Base-by-base conservation (phyloP, 2,888 invertebrate species). In the Brachypalpus laphriformis region DNA sequence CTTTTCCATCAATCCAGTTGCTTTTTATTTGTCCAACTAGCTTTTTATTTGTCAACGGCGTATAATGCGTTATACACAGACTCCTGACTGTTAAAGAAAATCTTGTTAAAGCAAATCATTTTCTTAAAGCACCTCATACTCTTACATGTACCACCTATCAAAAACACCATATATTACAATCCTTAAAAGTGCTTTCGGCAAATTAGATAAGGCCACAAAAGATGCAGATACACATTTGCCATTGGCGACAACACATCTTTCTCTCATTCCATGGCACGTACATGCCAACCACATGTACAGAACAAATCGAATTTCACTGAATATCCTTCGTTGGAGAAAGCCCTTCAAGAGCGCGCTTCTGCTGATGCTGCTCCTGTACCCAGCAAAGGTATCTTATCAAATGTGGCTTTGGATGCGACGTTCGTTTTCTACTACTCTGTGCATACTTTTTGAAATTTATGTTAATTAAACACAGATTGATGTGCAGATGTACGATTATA, bases 391-490 rank as follows among this genome's bases (percentile, higher is more conserved):
- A n/a, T n/a, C n/a, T n/a, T n/a, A n/a, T n/a, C n/a, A n/a, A n/a
- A n/a, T n/a, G n/a, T n/a, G n/a, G n/a, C 42, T 42, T 22, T 31
- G 16, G 28, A n/a, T 49, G 31, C 7, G 9, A 47, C 11, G 18
- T n/a, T 22, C 40, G n/a, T 59, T 47, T 66, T 20, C 31, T n/a
- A 22, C 59, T 25, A 16, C 22, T 45, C 22, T 28, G 4, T 16
- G 8, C 31, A 45, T n/a, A 74, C 40, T 72, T 76, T 85, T 85
- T 45, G 45, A 65, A 85, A 81, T 85, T 71, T 85, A 85, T 85
- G 85, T 81, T 85, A 81, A 85, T 85, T 85, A 81, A 81, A 76
- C 85, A 76, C 85, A 76, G 85, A 85, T 85, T 85, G 75, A 71
- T 75, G 85, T 47, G 22, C 2, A 42, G 28, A 25, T 20, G 18